These are phyloP conservation scores for Andrena hattorfiana DNA, from an alignment of 2,888 invertebrate species.

Conservation along the genomic window DNA sequence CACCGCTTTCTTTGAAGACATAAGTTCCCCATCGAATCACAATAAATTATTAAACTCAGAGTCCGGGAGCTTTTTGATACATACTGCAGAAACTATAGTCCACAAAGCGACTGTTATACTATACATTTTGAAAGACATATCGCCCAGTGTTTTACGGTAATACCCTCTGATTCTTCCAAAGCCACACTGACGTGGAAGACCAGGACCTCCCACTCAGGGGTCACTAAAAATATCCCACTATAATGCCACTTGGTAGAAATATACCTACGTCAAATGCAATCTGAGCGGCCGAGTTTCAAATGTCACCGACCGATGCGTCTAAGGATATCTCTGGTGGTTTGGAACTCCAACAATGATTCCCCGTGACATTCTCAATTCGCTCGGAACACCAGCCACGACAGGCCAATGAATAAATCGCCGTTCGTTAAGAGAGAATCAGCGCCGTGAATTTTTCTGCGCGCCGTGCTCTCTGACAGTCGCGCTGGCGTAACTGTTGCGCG, in stretches of 20 bases:
- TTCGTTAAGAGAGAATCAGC: too few relatives aligned
- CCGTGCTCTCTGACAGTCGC: neutral
- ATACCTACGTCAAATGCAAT: neutral
- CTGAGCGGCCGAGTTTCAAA: neutral
- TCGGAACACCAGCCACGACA: neutral
- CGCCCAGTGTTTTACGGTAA: too few relatives aligned
- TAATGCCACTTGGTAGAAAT: neutral
- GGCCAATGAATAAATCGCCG: neutral
- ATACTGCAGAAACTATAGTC: too few relatives aligned
- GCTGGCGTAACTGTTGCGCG: slow-evolving; percentile 53
- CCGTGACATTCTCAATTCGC: slow-evolving; percentile 14
- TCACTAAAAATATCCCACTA: neutral
- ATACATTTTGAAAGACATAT: too few relatives aligned
- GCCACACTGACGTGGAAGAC: neutral
- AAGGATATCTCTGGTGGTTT: neutral
- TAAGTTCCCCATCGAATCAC: too few relatives aligned
- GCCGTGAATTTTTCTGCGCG: neutral
- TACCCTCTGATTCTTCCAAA: neutral
- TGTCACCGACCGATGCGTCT: neutral
- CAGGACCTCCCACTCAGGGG: neutral
- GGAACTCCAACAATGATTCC: neutral
- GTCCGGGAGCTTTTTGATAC: too few relatives aligned
- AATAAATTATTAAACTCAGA: too few relatives aligned
- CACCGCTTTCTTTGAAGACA: too few relatives aligned
- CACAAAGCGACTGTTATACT: too few relatives aligned